Conservation (phyloP, 2,888 invertebrate species). For the Gymnocheta viridis region DNA sequence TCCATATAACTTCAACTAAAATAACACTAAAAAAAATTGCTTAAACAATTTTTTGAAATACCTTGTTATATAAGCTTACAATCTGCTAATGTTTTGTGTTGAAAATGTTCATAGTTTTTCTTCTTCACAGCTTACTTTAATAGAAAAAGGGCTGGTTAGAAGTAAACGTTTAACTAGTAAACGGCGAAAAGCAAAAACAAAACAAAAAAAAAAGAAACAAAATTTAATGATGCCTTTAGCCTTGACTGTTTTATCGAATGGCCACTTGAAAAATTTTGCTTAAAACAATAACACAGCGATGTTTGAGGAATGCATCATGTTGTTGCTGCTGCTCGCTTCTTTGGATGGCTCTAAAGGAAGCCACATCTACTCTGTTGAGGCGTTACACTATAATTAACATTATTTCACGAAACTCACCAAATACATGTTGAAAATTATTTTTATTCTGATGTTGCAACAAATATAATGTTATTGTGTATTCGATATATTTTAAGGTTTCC, state of each 20-base stretch:
- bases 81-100: neutral
- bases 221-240: constrained; percentile 56
- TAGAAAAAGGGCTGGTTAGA: constrained; percentile 28
- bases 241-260: constrained; percentile 51
- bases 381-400: constrained; percentile 66
- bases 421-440: constrained; percentile 51
- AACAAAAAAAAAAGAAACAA: neutral
- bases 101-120: neutral
- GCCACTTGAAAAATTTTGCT: constrained; percentile 33
- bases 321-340: constrained; percentile 9
- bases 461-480: constrained; percentile 28
- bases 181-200: neutral
- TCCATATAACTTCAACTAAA: no score
- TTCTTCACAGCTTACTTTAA: constrained; percentile 2
- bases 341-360: constrained; percentile 13
- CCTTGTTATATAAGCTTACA: neutral
- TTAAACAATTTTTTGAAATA: no score
- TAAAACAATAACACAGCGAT: constrained; percentile 35
- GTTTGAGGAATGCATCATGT: constrained; percentile 17
- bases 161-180: constrained; percentile 34
- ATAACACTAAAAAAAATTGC: no score
- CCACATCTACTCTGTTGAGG: constrained; percentile 39
- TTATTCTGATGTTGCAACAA: constrained; percentile 9
- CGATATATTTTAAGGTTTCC: constrained; percentile 34
- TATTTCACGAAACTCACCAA: constrained; percentile 57